A percentile compares a stretch with the other conserved stretches of the same genome.
Conservation (phyloP, 2,888 invertebrate genomes). For the Stomorhina lunata region DNA sequence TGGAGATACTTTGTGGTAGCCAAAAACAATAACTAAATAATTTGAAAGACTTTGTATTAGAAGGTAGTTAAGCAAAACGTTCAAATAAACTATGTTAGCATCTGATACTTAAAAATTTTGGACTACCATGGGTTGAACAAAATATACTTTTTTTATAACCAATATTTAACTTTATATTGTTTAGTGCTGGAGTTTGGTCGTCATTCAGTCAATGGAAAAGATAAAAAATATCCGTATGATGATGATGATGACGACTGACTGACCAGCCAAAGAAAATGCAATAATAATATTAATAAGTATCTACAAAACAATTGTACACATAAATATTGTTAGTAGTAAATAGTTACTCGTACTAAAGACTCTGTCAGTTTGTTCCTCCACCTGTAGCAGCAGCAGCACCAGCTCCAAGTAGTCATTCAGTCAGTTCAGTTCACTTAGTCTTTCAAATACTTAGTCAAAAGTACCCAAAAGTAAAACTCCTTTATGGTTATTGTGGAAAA, state of each 20-base stretch:
- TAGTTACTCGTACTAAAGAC: not conserved
- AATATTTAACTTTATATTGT: constrained; percentile 5
- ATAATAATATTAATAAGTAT: constrained; percentile 35
- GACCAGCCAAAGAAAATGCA: not conserved
- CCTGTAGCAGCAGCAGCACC: constrained; percentile 24
- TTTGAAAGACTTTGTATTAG: constrained; percentile 10
- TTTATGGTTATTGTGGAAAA: not conserved
- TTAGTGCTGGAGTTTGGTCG: too few relatives aligned
- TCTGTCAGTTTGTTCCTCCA: constrained; percentile 5
- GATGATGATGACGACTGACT: not conserved
- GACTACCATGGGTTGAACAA: not conserved
- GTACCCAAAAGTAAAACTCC: constrained; percentile 28
- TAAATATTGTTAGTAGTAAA: not conserved
- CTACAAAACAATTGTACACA: not conserved
- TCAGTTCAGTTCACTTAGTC: not conserved
- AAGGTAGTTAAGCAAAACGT: constrained; percentile 29
- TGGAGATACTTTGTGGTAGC: constrained; percentile 17
- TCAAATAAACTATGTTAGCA: constrained; percentile 7
- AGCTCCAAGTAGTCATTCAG: not conserved
- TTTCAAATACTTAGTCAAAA: too few relatives aligned
- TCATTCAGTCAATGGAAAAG: not conserved
- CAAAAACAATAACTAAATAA: constrained; percentile 37
- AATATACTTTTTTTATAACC: constrained; percentile 8
- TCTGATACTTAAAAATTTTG: too few relatives aligned
- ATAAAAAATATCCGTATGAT: not conserved